These are phyloP conservation scores for Tethea ocularis DNA, from an alignment of 2,888 invertebrate genomes.

Conservation along the genomic window DNA sequence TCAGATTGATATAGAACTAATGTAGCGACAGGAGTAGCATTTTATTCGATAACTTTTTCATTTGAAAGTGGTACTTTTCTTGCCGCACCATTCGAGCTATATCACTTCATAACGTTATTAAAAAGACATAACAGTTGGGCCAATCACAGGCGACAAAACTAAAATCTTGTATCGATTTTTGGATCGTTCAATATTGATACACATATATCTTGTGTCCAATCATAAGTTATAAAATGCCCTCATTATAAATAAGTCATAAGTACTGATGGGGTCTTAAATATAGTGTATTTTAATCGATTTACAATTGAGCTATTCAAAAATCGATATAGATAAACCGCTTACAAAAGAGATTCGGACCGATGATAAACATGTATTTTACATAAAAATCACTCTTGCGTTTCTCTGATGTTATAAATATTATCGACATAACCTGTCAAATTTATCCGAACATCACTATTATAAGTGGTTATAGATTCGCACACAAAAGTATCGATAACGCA, in stretches of 20 bases:
- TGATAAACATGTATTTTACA: not conserved
- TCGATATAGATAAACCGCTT: not conserved
- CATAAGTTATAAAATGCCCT: not conserved
- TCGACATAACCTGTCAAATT: not conserved
- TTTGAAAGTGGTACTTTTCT: not conserved
- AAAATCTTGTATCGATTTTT: not conserved
- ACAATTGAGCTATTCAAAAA: not conserved
- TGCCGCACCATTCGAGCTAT: not conserved
- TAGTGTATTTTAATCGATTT: not conserved
- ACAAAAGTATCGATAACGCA: constrained; percentile 2
- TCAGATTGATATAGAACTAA: not conserved
- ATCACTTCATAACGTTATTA: not conserved
- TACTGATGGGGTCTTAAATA: too few species aligned
- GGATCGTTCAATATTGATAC: not conserved
- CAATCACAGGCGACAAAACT: not conserved
- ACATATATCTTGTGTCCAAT: not conserved
- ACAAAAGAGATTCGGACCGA: constrained; percentile 7
- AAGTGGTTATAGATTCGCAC: not conserved
- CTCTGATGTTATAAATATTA: not conserved
- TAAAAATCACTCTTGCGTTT: not conserved
- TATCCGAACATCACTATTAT: not conserved
- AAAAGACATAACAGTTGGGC: not conserved
- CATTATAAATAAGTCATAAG: too few species aligned
- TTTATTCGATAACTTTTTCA: not conserved
- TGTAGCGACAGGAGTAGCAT: not conserved